These are phyloP conservation scores for Yponomeuta evonymella DNA, from an alignment of 2,888 invertebrate species.

Conservation along the genomic window DNA sequence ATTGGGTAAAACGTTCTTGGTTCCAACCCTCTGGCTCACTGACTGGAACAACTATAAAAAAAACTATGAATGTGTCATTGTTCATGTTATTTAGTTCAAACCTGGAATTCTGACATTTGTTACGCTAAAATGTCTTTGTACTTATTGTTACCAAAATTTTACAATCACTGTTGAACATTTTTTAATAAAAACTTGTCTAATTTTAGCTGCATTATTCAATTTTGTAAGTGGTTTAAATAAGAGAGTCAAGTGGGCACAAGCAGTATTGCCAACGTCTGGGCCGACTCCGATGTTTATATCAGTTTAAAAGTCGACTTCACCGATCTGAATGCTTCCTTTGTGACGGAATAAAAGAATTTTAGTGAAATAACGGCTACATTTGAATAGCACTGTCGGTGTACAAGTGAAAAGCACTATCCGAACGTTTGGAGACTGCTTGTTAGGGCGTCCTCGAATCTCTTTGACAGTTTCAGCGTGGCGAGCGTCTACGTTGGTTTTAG, in stretches of 20 bases:
- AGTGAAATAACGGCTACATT: slow-evolving; percentile 44
- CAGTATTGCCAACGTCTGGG: slow-evolving; percentile 18
- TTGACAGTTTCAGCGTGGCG: not conserved
- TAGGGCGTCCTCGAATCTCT: not conserved
- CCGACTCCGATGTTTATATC: slow-evolving; percentile 53
- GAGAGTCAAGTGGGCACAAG: not conserved
- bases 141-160: too few relatives aligned
- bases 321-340: slow-evolving; percentile 52
- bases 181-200: too few relatives aligned
- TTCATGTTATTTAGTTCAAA: too few relatives aligned
- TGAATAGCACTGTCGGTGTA: slow-evolving; percentile 33
- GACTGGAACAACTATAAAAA: too few relatives aligned
- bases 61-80: too few relatives aligned
- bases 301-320: slow-evolving; percentile 56
- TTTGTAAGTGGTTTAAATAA: too few relatives aligned
- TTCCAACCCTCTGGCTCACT: too few relatives aligned
- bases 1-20: too few relatives aligned
- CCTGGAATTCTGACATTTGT: too few relatives aligned
- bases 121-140: too few relatives aligned
- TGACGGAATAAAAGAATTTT: slow-evolving; percentile 50
- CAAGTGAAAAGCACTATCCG: slow-evolving; percentile 1
- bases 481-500: not conserved
- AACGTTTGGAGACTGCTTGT: not conserved
- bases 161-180: too few relatives aligned
- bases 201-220: too few relatives aligned